Percentiles rank a stretch among this genome's conserved stretches.
Evolutionary conservation across 2,888 invertebrate species (phyloP).

Genomic region (Pachydiplax longipennis): DNA sequence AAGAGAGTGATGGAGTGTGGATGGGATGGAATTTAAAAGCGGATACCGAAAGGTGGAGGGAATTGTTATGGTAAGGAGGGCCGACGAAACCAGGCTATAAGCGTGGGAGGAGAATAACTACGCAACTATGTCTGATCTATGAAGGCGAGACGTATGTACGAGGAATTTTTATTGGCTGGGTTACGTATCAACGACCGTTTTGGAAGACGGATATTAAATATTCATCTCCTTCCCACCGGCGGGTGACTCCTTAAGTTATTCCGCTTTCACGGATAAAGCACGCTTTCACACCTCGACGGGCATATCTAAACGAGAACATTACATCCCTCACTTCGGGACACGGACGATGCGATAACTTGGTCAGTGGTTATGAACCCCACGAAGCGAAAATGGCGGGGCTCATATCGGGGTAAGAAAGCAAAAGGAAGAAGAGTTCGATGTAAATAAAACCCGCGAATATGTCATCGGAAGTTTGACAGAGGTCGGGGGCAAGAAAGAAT

Average conservation of each 20-base stretch:
- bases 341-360: too few relatives aligned
- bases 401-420: not conserved
- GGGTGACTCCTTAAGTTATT: too few relatives aligned
- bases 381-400: too few relatives aligned
- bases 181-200: not conserved
- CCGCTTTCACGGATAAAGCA: too few relatives aligned
- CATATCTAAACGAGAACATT: too few relatives aligned
- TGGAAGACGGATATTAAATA: not conserved
- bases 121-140: not conserved
- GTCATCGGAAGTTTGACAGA: not conserved
- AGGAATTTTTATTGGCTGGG: not conserved
- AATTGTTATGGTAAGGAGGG: not conserved
- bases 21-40: conserved; percentile 22
- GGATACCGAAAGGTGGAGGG: not conserved
- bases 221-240: not conserved
- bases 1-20: conserved; percentile 43
- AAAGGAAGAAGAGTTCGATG: not conserved
- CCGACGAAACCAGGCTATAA: not conserved
- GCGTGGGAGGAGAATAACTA: not conserved
- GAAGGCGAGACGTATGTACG: not conserved
- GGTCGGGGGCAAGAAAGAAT: not conserved
- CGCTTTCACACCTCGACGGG: too few relatives aligned
- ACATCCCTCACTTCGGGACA: too few relatives aligned
- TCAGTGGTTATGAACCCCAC: too few relatives aligned
- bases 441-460: not conserved